Conservation (phyloP, 2,797 vertebrate species). For the Silurus aristotelis region DNA sequence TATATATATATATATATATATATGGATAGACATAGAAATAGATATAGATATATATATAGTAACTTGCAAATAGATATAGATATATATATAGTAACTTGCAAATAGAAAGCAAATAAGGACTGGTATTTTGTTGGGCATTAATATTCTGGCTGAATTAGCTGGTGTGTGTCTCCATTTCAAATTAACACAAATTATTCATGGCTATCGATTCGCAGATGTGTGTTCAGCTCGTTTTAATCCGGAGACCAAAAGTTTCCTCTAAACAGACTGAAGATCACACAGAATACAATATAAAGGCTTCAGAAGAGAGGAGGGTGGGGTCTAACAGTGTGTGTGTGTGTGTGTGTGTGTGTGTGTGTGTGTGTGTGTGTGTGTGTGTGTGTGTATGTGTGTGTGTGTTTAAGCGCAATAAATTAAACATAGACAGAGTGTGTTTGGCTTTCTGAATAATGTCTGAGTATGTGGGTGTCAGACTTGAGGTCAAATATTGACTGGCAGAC, state of each 20-base stretch:
- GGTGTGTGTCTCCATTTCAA: conserved; percentile 20
- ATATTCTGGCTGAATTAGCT: conserved; percentile 6
- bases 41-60: too few relatives aligned
- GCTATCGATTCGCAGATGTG: conserved; percentile 50
- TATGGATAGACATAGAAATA: too few relatives aligned
- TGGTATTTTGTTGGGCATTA: background rate
- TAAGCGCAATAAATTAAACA: conserved; percentile 15
- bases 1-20: too few relatives aligned
- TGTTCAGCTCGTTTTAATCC: conserved; percentile 12
- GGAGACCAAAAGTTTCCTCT: conserved; percentile 25
- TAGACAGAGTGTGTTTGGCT: conserved; percentile 7
- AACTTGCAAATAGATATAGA: background rate
- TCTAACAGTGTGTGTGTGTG: background rate
- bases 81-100: background rate
- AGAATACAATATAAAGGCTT: conserved; percentile 29
- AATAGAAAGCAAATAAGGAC: background rate
- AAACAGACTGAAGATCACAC: conserved; percentile 32
- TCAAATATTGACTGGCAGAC: background rate
- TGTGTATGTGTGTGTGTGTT: background rate
- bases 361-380: background rate
- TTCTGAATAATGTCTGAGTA: conserved; percentile 7
- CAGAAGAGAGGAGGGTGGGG: background rate
- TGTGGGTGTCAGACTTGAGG: background rate
- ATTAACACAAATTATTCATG: conserved; percentile 60
- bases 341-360: background rate